Conservation (phyloP, 2,888 invertebrate species). For the Leucophenga montana region DNA sequence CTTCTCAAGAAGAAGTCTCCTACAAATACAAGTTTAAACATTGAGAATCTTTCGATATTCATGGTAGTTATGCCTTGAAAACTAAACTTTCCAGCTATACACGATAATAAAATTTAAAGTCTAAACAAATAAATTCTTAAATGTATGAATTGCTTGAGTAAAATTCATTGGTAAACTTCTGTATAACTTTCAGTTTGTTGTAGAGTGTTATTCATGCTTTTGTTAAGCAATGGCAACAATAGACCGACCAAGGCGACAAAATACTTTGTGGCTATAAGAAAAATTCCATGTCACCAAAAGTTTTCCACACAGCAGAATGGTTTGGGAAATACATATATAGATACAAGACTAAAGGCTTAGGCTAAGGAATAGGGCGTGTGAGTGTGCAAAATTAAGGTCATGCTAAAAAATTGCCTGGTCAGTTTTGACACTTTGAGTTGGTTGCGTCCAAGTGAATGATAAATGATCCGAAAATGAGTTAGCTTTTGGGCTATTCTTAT, state of each 20-base stretch:
- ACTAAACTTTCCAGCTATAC: no score
- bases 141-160: no score
- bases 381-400: conserved; percentile 4
- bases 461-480: conserved; percentile 18
- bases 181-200: not conserved
- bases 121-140: no score
- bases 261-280: not conserved
- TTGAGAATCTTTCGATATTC: no score
- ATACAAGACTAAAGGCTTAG: no score
- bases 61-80: no score
- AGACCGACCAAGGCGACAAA: not conserved
- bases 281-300: conserved; percentile 12
- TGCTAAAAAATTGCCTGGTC: conserved; percentile 18
- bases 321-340: not conserved
- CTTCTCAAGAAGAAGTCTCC: no score
- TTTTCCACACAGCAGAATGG: not conserved
- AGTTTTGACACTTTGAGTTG: conserved; percentile 14
- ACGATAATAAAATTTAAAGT: no score
- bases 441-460: not conserved
- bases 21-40: no score
- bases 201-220: not conserved
- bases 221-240: no score
- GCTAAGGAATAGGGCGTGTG: not conserved
- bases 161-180: no score
- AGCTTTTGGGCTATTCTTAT: no score